Base-by-base conservation (phyloP, 2,797 vertebrate species). In the Enteromius unitaeniatus region DNA sequence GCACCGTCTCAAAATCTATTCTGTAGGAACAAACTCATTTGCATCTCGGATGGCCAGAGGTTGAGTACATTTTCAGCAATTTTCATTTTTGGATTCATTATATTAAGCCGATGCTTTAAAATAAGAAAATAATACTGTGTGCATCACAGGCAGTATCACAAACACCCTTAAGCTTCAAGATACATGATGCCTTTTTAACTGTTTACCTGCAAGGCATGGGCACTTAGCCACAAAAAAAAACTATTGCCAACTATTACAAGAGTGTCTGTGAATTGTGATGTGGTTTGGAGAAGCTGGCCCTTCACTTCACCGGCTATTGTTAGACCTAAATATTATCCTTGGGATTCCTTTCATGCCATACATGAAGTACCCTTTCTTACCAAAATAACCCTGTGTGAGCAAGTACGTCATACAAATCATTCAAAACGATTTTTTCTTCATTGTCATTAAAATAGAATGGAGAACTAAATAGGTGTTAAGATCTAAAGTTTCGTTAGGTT, bases 241-340 rank as follows among this genome's bases (percentile, higher is more conserved):
- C 26, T 37, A 21, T 64, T 13, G 34, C 9, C 6, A 55, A 11
- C 31, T 47, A 28, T 26, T 19, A 31, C 49, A 13, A 10, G 60
- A 60, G 78, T 34, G 73, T 69, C 67, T 72, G 11, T 82, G 83
- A 80, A 81, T 80, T 40, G 42, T 19, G 40, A 64, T 26, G 23
- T 37, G 82, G 31, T 70, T 62, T 4, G 49, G 45, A 69, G 51
- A 92, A 93, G 92, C 89, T 93, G 92, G 85, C 86, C 84, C 28
- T 77, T 90, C 91, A 89, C 84, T 92, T 89, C 40, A 79, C 86
- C 0, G 82, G 89, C 91, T 93, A 93, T 92, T 93, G 91, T 94
- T 93, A 90, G 91, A 92, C 90, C 87, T 90, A 88, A 93, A 90
- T 88, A 88, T 85, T 86, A 87, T 55, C 86, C 26, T 55, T 67